Base-by-base conservation (phyloP, 2,888 invertebrate species). In the Ophion ellenae region DNA sequence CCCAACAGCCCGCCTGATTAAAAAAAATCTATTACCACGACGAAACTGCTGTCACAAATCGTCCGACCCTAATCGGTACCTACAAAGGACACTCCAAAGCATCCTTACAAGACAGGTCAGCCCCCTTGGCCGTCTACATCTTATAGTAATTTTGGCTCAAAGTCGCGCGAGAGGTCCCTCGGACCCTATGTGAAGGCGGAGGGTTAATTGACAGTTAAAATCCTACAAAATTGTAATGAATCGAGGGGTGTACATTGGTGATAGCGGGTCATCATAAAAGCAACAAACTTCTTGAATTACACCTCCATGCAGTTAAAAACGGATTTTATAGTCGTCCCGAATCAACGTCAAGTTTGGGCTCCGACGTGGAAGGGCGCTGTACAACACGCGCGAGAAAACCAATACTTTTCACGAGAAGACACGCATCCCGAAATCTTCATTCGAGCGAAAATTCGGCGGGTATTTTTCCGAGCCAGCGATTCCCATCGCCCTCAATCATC, bases 401-500 rank as follows among this genome's bases (percentile, higher is more conserved):
- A n/a, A n/a, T 59, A 57, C 57, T 32, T 71, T 71, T 36, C 40
- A 40, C n/a, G 36, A 5, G 66, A 66, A 17, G 47, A 20, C 63
- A 59, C 28, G 57, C 70, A 53, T 40, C 9, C n/a, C 28, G 61
- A 69, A 59, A 74, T 74, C 45, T 59, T 81, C 75, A 40, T 69
- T 74, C 47, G 59, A 45, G 69, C 61, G 75, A 47, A 69, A 75
- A 69, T 75, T 59, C 75, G 9, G 69, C 69, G 32, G 14, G 70
- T 47, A 47, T 75, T 45, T 20, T 75, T 47, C 59, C 69, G 61
- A 47, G 20, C 14, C 66, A 76, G 66, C 61, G 69, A 53, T 63
- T 75, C 9, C 81, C 32, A 63, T 69, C 70, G 53, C 69, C 53
- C 45, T 47, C 53, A 66, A 76, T 76, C 66, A 66, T 66, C 40